Percentiles rank a stretch among this genome's conserved stretches.
phyloP scores from a whole-genome alignment of 2,797 vertebrate species.

The Erpetoichthys calabaricus region DNA sequence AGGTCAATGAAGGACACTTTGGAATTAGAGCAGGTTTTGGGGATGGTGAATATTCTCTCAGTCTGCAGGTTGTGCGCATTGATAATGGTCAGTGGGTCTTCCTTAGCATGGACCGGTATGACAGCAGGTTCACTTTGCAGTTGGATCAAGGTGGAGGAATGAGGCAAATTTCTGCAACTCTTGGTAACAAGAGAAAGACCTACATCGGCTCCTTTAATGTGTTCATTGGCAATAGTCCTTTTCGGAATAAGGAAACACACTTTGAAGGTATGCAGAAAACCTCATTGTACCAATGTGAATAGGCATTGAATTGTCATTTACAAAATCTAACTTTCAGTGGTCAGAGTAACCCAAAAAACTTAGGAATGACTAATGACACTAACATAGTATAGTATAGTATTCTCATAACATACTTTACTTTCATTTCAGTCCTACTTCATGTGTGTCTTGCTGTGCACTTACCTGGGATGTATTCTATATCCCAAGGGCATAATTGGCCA shows the following conservation, averaged over 20 bases:
- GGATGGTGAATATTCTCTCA: conserved; percentile 45
- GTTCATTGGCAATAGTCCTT: conserved; percentile 45
- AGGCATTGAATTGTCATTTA: too few relatives aligned
- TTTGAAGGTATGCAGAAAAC: conserved; percentile 57
- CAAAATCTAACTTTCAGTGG: too few relatives aligned
- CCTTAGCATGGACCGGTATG: conserved; percentile 55
- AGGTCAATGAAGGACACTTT: conserved; percentile 61
- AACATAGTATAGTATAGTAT: too few relatives aligned
- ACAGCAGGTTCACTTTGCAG: conserved; percentile 59
- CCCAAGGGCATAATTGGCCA: too few relatives aligned
- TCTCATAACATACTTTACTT: too few relatives aligned
- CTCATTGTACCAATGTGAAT: background rate
- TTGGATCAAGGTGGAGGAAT: conserved; percentile 65
- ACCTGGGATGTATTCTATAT: too few relatives aligned
- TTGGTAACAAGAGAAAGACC: conserved; percentile 48
- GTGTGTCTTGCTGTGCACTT: too few relatives aligned
- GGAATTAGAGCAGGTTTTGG: conserved; percentile 54
- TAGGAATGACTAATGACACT: too few relatives aligned
- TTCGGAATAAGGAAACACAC: conserved; percentile 30
- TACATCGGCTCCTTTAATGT: conserved; percentile 49
- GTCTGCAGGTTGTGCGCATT: conserved; percentile 42
- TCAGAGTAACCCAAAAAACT: too few relatives aligned
- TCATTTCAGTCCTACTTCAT: too few relatives aligned
- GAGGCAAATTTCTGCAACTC: conserved; percentile 46
- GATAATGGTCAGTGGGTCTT: conserved; percentile 70